Percentiles rank a stretch among this genome's conserved stretches.
phyloP scores from a whole-genome alignment of 2,113 vertebrate species.

The Girardinichthys multiradiatus region DNA sequence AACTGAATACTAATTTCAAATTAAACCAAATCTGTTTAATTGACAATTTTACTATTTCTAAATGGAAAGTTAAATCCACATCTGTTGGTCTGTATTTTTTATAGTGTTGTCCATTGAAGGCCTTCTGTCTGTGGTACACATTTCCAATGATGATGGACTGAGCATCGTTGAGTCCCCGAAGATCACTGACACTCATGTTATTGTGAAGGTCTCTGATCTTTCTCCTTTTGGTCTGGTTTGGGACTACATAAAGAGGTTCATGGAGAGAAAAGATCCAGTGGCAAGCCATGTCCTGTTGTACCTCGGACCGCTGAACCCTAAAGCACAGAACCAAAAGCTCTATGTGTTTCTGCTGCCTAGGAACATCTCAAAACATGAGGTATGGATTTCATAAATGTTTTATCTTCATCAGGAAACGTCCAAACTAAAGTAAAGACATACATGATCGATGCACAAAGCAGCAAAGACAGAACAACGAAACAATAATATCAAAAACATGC shows the following conservation, averaged over 20 bases:
- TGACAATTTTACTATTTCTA: not conserved
- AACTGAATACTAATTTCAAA: not conserved
- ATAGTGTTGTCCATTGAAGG: not conserved
- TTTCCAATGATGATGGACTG: not conserved
- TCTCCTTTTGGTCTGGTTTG: not conserved
- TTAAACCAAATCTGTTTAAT: not conserved
- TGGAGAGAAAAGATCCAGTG: not conserved
- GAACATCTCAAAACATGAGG: not conserved
- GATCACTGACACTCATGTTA: not conserved
- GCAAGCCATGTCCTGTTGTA: not conserved
- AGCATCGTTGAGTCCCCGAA: not conserved
- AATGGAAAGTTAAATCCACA: no score
- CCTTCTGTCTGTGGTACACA: not conserved
- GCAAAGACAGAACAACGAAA: no score
- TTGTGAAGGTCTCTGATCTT: not conserved
- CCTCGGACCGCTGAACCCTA: not conserved
- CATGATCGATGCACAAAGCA: no score
- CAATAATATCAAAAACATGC: no score
- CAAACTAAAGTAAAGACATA: no score
- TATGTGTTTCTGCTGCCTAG: not conserved
- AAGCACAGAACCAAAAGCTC: not conserved
- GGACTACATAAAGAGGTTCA: not conserved
- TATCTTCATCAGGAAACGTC: no score
- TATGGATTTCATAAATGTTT: not conserved
- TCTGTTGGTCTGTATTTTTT: not conserved